Conservation (phyloP, 2,113 vertebrate species). For the Nycticebus coucang region DNA sequence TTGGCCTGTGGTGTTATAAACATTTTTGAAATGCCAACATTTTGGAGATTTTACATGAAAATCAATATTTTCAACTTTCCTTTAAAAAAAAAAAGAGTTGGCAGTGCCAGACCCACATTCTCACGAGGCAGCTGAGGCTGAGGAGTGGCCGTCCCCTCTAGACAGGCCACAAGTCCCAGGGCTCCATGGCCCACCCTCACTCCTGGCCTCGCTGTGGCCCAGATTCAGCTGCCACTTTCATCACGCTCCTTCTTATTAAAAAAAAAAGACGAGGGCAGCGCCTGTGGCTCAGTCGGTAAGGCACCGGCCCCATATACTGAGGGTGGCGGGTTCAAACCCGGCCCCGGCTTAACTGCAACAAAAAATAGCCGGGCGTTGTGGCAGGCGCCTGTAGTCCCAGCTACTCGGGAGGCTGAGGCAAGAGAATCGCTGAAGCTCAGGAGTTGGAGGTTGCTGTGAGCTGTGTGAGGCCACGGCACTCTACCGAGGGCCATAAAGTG, state of each 20-base stretch:
- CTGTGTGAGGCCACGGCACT: too few relatives aligned
- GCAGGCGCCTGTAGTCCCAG: too few relatives aligned
- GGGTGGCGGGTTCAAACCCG: too few relatives aligned
- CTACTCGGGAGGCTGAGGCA: too few relatives aligned
- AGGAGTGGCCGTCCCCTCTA: not conserved
- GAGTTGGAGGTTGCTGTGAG: too few relatives aligned
- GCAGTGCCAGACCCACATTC: not conserved
- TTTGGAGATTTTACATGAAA: not conserved
- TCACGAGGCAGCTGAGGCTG: not conserved
- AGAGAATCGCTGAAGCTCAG: too few relatives aligned
- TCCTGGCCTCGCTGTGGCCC: not conserved
- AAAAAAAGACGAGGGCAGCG: too few relatives aligned
- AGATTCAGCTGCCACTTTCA: not conserved
- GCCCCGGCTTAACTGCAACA: too few relatives aligned
- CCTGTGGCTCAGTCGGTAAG: too few relatives aligned
- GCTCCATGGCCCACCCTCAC: rapidly evolving
- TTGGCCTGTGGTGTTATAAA: not conserved
- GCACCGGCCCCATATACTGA: too few relatives aligned
- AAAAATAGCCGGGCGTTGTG: too few relatives aligned
- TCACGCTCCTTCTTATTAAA: not conserved
- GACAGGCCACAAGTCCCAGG: not conserved
- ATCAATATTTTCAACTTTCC: slow-evolving; percentile 11
- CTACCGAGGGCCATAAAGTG: too few relatives aligned
- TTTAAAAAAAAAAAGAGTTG: not conserved
- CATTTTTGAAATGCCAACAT: not conserved